phyloP scores from a whole-genome alignment of 2,113 vertebrate species.

The Acrocephalus kingi region DNA sequence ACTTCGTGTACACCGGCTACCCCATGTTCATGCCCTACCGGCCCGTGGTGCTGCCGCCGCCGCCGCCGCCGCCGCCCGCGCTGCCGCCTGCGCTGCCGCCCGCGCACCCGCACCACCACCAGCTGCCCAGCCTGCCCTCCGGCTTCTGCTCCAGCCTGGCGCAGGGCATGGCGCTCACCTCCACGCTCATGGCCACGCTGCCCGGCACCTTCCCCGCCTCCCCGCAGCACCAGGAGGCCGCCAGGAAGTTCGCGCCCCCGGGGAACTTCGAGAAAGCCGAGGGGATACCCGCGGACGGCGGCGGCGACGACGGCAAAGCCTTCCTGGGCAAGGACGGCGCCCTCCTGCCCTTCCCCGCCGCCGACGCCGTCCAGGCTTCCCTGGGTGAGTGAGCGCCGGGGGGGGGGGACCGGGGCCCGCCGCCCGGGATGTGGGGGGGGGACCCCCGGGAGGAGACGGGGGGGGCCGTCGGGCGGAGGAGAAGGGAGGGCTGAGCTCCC shows the following conservation, averaged over 20 bases:
- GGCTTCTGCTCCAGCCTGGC: constrained; percentile 93
- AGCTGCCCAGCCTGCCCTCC: constrained; percentile 84
- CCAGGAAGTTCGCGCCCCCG: constrained; percentile 86
- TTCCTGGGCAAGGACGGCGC: constrained; percentile 85
- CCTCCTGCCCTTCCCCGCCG: constrained; percentile 81
- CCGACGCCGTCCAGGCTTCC: constrained; percentile 81
- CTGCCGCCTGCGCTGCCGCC: constrained; percentile 78
- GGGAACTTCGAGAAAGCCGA: constrained; percentile 86
- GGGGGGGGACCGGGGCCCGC: not conserved
- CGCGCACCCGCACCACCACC: constrained; percentile 84
- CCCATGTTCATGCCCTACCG: constrained; percentile 98
- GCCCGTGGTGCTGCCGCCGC: constrained; percentile 90
- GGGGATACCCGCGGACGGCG: constrained; percentile 80
- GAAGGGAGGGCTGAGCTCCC: too few relatives aligned
- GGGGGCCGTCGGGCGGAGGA: not conserved
- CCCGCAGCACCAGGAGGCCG: constrained; percentile 87
- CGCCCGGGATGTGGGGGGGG: not conserved
- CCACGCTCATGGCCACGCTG: constrained; percentile 92
- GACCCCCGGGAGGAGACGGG: not conserved
- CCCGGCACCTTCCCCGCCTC: constrained; percentile 88
- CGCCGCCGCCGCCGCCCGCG: constrained; percentile 83
- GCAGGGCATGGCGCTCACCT: constrained; percentile 93
- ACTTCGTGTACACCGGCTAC: constrained; percentile 79
- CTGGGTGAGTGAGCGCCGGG: constrained; percentile 78
- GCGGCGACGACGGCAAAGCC: constrained; percentile 87